Base-by-base conservation (phyloP, 2,888 invertebrate species). In the Gerosis bhagava region DNA sequence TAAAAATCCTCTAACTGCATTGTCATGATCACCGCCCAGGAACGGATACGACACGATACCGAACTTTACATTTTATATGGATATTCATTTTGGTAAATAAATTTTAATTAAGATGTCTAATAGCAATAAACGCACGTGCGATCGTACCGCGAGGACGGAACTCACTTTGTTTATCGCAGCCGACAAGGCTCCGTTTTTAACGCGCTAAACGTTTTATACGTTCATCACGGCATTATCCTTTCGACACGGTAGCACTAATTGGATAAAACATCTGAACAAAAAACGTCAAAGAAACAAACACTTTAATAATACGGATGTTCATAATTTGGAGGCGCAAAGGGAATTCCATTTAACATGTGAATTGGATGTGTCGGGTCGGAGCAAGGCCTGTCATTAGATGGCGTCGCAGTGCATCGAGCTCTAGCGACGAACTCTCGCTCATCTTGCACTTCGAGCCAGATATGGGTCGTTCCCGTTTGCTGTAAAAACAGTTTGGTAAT, bases 181-280 rank as follows among this genome's bases (percentile, higher is more conserved):
- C 59, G 62, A 60, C 63, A 77, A 77, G 77, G 75, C 70, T 67
- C 80, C 73, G 77, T 74, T 83, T 81, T 80, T 78, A 79, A 80
- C 75, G 61, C 79, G 78, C 77, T 84, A 81, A 84, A 75, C 73
- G 72, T 65, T 83, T 81, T 72, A 80, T 76, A 66, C 70, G 71
- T 80, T 76, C 79, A 82, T 82, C 78, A 75, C 74, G 73, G 63
- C 77, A 88, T 88, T 87, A 88, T 84, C 83, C 84, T 87, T 88
- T 88, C 87, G 87, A 88, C 88, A 88, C 88, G 87, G 88, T 87
- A 88, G 88, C 86, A 80, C 88, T 88, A 88, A 88, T 88, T 87
- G 88, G 88, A 80, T 79, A 71, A 83, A 83, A 81, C 70, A 65
- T 78, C 70, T 76, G 73, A 70, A 80, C 72, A 77, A 83, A 82